phyloP scores from a whole-genome alignment of 2,113 vertebrate genomes.

The Albula glossodonta region DNA sequence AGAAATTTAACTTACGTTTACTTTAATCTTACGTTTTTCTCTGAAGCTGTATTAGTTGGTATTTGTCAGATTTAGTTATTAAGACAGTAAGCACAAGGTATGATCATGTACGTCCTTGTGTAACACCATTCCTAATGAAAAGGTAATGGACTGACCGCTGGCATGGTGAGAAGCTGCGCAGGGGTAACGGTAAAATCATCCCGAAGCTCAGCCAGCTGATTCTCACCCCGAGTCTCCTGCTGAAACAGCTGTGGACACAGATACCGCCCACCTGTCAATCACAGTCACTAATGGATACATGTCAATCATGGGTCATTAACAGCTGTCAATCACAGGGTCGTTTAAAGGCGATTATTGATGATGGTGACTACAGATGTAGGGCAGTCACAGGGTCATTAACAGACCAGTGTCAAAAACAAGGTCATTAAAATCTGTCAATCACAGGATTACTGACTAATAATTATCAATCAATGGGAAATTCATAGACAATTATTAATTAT shows the following conservation, averaged over 20 bases:
- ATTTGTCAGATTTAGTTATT: not conserved
- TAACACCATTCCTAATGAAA: not conserved
- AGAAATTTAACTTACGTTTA: not conserved
- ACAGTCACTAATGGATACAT: not conserved
- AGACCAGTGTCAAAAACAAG: not conserved
- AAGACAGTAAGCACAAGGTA: not conserved
- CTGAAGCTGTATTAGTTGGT: no score
- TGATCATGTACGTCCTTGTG: not conserved
- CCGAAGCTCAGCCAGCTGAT: constrained; percentile 62
- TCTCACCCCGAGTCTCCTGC: constrained; percentile 57
- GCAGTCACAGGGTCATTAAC: not conserved
- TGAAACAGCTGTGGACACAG: constrained; percentile 62
- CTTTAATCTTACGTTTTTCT: no score
- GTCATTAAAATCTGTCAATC: not conserved
- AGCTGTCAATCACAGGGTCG: not conserved
- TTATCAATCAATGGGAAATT: not conserved
- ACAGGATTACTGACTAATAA: not conserved
- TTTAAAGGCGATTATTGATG: not conserved
- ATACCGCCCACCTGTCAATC: not conserved
- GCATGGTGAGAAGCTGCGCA: constrained; percentile 66
- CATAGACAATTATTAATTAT: not conserved
- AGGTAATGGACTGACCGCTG: constrained; percentile 52
- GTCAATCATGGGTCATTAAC: not conserved
- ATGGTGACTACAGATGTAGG: not conserved
- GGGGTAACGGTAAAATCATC: constrained; percentile 57